Percentiles rank a stretch among this genome's conserved stretches.
phyloP scores from a whole-genome alignment of 2,888 invertebrate genomes.

The Hoplodrina ambigua region DNA sequence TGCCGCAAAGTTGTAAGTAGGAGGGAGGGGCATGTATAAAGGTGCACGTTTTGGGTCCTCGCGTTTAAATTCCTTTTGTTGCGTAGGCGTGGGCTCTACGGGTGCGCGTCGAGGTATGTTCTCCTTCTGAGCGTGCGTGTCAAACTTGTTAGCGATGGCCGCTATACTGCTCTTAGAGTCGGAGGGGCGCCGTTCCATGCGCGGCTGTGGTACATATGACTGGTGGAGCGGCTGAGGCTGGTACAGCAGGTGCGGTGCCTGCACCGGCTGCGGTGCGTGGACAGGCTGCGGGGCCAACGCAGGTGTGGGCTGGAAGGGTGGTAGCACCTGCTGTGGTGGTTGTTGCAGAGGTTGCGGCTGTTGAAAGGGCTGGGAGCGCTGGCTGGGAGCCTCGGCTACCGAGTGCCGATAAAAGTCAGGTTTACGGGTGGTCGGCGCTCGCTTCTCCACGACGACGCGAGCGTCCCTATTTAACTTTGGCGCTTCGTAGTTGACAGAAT shows the following conservation, averaged over 20 bases:
- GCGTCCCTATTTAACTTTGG: constrained; percentile 70
- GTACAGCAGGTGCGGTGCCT: constrained; percentile 37
- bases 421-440: constrained; percentile 73
- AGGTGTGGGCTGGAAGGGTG: constrained; percentile 32
- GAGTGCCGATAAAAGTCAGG: constrained; percentile 85
- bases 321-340: constrained; percentile 15
- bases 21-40: constrained; percentile 82
- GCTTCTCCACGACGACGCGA: constrained; percentile 76
- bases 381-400: constrained; percentile 74
- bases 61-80: constrained; percentile 65
- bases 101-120: constrained; percentile 65
- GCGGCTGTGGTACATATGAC: constrained; percentile 59
- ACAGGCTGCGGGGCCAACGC: constrained; percentile 17
- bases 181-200: constrained; percentile 76
- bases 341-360: constrained; percentile 34
- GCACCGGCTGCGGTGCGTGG: constrained; percentile 36
- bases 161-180: constrained; percentile 82
- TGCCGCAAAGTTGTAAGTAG: constrained; percentile 85
- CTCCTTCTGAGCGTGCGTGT: constrained; percentile 74
- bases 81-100: constrained; percentile 49
- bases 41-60: constrained; percentile 76
- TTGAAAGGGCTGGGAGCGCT: constrained; percentile 39
- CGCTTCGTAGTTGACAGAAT: constrained; percentile 76
- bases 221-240: constrained; percentile 49
- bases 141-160: constrained; percentile 84